These are phyloP conservation scores for Thalassophryne amazonica DNA, from an alignment of 2,797 vertebrate species.

Conservation along the genomic window DNA sequence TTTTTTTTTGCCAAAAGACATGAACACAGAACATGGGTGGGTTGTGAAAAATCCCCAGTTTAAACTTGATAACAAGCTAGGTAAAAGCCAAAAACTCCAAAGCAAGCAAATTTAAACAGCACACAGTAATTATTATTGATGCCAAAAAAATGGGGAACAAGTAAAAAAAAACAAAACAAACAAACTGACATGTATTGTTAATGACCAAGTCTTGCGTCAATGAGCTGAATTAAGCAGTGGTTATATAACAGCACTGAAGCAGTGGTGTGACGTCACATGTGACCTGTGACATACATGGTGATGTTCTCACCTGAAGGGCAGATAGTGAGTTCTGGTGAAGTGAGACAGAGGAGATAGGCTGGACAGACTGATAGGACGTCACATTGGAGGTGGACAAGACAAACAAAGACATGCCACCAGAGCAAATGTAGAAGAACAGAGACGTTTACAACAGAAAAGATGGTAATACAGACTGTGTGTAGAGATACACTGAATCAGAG, in stretches of 20 bases:
- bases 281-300: background rate
- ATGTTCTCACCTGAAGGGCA: conserved; percentile 73
- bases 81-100: too few species aligned
- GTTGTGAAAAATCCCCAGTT: conserved; percentile 39
- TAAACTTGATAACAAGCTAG: conserved; percentile 14
- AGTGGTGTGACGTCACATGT: conserved; percentile 12
- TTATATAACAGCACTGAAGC: background rate
- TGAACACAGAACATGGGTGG: too few species aligned
- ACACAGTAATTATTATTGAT: background rate
- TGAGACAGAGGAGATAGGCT: conserved; percentile 53
- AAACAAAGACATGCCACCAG: conserved; percentile 27
- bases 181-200: too few species aligned
- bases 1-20: too few species aligned
- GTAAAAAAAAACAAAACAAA: background rate
- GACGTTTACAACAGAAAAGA: conserved; percentile 16
- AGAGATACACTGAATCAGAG: background rate
- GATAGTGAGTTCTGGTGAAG: conserved; percentile 62
- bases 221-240: too few species aligned
- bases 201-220: too few species aligned
- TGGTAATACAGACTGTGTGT: background rate
- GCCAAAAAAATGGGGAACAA: background rate
- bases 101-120: background rate
- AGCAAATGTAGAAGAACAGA: conserved; percentile 20
- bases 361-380: conserved; percentile 49
- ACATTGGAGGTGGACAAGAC: conserved; percentile 29